Evolutionary conservation across 2,888 invertebrate genomes (phyloP), one percentile per base, ranked within the genome.

Genomic region (Orchesella flavescens): DNA sequence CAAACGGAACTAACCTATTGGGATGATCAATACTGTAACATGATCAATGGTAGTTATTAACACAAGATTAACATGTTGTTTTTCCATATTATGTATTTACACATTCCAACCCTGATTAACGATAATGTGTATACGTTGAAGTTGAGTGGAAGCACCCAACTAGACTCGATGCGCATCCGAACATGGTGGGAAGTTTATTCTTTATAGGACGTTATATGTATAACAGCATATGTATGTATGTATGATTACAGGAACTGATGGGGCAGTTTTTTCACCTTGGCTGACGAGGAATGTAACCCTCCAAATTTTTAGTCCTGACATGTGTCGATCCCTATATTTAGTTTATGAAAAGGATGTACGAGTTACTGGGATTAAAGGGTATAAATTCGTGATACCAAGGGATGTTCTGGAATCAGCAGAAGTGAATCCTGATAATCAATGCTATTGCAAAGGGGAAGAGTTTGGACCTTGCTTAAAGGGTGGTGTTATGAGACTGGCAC

Each of bases 231-330:
- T n/a, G n/a, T n/a, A n/a, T n/a, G n/a, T n/a, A n/a, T n/a, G n/a
- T n/a, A n/a, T n/a, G n/a, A n/a, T n/a, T n/a, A n/a, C n/a, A n/a
- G 86, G 86, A 9, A 63, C 84, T 1, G 86, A 86, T 59, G 84
- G 82, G 0, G 44, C 69, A 21, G 73, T 80, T 0, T 80, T 83
- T 34, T 75, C 77, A 10, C 84, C 86, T 3, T 75, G 80, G 68
- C 12, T 83, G 4, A 84, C 83, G 0, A 83, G 81, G 21, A 71
- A 73, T 17, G 24, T 61, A 1, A 59, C 83, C 13, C 19, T 86
- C 7, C 55, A 55, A 63, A 78, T 73, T 3, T 86, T 83, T 44
- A 76, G 80, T 23, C 83, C 76, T 1, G 86, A 84, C 23, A 69
- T 84, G 24, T 86, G 86, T 17, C 46, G 86, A 4, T 76, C 69